A percentile compares a stretch with the other conserved stretches of the same genome.
Evolutionary conservation across 2,113 vertebrate genomes (phyloP).

Genomic region (Perca fluviatilis): DNA sequence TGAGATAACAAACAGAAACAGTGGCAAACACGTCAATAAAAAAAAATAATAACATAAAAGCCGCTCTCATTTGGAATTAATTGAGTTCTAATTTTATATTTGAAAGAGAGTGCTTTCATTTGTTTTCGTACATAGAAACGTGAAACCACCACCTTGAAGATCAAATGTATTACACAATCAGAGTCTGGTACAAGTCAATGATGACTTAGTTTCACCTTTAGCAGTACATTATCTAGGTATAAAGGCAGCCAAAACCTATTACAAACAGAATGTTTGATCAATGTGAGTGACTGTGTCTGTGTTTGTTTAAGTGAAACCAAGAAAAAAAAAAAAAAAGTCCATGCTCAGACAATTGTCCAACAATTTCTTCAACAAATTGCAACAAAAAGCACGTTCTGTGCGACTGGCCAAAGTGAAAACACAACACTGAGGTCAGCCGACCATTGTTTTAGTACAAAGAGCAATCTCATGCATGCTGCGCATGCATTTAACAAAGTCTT

Average conservation of each 20-base stretch:
- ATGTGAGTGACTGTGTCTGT: not conserved
- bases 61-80: not conserved
- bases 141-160: not conserved
- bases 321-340: not conserved
- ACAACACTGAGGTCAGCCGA: conserved; percentile 4
- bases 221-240: not conserved
- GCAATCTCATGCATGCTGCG: conserved; percentile 5
- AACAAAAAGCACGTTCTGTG: conserved; percentile 15
- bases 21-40: not conserved
- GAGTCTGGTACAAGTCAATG: conserved; percentile 1
- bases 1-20: conserved; percentile 30
- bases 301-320: conserved; percentile 7
- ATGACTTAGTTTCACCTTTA: not conserved
- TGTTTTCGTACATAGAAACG: not conserved
- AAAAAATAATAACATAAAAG: not conserved
- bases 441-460: conserved; percentile 10
- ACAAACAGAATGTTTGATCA: conserved; percentile 29
- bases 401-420: not conserved
- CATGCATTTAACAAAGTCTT: conserved; percentile 9
- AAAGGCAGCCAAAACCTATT: not conserved
- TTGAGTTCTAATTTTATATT: conserved; percentile 1
- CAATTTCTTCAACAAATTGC: conserved; percentile 5
- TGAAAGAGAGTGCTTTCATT: not conserved
- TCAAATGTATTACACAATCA: not conserved
- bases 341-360: not conserved